Base-by-base conservation (phyloP, 2,888 invertebrate species). In the Acrobasis consociella region DNA sequence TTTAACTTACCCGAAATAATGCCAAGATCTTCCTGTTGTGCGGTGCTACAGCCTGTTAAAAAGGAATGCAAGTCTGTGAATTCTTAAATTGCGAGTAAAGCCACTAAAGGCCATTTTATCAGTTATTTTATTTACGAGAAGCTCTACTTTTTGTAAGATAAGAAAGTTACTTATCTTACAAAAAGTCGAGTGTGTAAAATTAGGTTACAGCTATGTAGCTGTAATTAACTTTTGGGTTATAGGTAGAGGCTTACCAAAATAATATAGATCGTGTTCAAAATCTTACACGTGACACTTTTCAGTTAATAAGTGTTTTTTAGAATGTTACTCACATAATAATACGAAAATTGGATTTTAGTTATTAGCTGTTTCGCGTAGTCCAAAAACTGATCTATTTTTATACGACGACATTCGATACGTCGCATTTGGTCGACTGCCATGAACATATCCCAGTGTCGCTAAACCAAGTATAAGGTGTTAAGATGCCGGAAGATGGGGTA, bases 401-500 rank as follows among this genome's bases (percentile, higher is more conserved):
- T n/a, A 46, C 13, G 7, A 7, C 2, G 46, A 46, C n/a, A 46
- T 46, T 13, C 7, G 46, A 46, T 46, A 46, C 13, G 11, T 13
- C 10, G 11, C n/a, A 46, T n/a, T 46, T 11, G 46, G 1, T n/a
- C 5, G 46, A 46, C 13, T 5, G 31, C 31, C 31, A 7, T 31
- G 7, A 46, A 46, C 46, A 46, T 46, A 46, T 9, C 13, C 38
- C 11, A 38, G 13, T 13, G 13, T 13, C 17, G 42, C 22, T 46
- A 8, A 52, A 52, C 31, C 31, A 52, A 42, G 22, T 56, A 39
- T 39, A 56, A 56, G 74, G 78, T 79, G 81, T 76, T 76, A 76
- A 78, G 73, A 81, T 71, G 79, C 76, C 87, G 85, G 83, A 80
- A 82, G 81, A 79, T 74, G 76, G 77, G 79, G 77, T 78, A 81